Base-by-base conservation (phyloP, 2,113 vertebrate genomes). In the Rhea americana region DNA sequence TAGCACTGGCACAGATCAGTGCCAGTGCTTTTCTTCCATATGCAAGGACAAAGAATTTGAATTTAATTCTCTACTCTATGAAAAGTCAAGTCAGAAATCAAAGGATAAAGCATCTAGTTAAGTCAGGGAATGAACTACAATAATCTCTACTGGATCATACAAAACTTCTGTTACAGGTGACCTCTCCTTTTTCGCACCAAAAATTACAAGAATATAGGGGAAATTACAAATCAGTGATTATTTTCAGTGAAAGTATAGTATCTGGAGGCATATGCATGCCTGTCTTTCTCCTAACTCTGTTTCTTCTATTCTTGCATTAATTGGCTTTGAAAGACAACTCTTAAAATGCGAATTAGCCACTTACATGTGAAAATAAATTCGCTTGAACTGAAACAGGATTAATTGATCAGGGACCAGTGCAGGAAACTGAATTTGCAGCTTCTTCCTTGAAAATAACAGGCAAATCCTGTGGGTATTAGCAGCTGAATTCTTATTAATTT, bases 391-490 rank as follows among this genome's bases (percentile, higher is more conserved):
- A 82, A 95, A 79, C 4, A 61, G 56, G 76, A 82, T 84, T 82
- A 95, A 91, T 56, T 92, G 70, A 65, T 90, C 30, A 84, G 80
- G 35, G 20, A 82, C 66, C n/a, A 84, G 79, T 63, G n/a, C 20
- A 10, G 4, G 50, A 89, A 94, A 76, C 25, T 39, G 68, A 91
- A 81, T 85, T 92, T 83, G 10, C n/a, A 84, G 39, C 18, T 95
- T 93, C 62, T 88, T 92, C 51, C 28, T 63, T 87, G 59, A 86
- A 92, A 95, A 91, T 77, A 94, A 80, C 35, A 80, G 66, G 77
- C 39, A 75, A 82, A 90, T 83, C 45, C 59, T 77, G 22, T 35
- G 55, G 47, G 81, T 79, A 22, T 41, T 82, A 74, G 21, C 25
- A 79, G 73, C n/a, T 2, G 6, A 28, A 2, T 86, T 82, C 28